Base-by-base conservation (phyloP, 2,888 invertebrate genomes). In the Philhelius pedissequus region DNA sequence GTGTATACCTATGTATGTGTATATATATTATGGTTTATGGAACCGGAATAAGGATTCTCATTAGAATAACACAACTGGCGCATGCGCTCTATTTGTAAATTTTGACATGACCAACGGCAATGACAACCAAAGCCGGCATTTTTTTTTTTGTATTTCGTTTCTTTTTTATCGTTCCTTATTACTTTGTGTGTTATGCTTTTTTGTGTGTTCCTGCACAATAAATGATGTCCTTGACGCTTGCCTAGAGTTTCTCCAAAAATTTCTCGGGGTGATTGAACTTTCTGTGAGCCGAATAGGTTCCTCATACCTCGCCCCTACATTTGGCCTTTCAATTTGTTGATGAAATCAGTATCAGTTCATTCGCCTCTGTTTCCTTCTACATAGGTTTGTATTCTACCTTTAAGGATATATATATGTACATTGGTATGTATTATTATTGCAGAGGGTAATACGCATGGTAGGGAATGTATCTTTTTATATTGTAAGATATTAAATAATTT, bases 231-330 rank as follows among this genome's bases (percentile, higher is more conserved):
- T 86, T 86, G 86, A 86, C 71, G 38, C 77, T 62, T 69, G 80
- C 76, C 70, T 52, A 25, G 81, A 50, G 50, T 81, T 80, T 50
- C 69, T 76, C 48, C 32, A 56, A 74, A n/a, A 84, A 66, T 64
- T 40, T 62, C 30, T 50, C 38, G 60, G 88, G 91, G 90, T 90
- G 89, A 89, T 88, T 89, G 89, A 87, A 90, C 91, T 76, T 18
- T 38, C 50, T 32, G 48, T 13, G 30, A 48, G n/a, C 32, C 13
- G 48, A 35, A 64, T 64, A 48, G 38, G 64, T 32, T 32, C 64
- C 64, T 43, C 43, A 30, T 27, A 18, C 50, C 22, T 18, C 25
- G 52, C 48, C 40, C 52, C 48, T 54, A 38, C 8, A 22, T 27
- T 27, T 13, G 13, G 75, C 54, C 60, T 35, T 71, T 54, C 60